Evolutionary conservation across 53 echinoderm and acorn worm genomes (phyloP).

Genomic region (Echinarachnius parma): DNA sequence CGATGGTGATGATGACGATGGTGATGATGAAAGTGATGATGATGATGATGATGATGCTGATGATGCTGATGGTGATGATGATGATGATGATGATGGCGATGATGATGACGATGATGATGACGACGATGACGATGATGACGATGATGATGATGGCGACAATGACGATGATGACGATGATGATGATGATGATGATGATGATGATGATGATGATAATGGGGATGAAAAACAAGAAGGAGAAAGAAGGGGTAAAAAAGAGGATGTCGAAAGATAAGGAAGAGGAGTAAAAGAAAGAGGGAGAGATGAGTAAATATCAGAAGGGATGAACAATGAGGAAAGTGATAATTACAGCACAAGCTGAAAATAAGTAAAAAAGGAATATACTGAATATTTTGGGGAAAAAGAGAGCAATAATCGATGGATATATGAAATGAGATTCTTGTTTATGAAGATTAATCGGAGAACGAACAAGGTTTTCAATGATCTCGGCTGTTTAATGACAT

Average conservation of each 20-base stretch:
- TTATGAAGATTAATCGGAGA: too few relatives aligned
- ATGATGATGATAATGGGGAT: slow-evolving; percentile 1
- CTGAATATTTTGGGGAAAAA: too few relatives aligned
- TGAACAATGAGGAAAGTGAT: neutral
- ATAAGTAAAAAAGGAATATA: neutral
- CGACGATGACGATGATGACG: neutral
- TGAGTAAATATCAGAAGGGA: neutral
- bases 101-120: neutral
- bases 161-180: slow-evolving; percentile 9
- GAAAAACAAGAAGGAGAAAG: neutral
- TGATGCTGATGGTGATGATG: slow-evolving; percentile 2
- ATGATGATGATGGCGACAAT: neutral
- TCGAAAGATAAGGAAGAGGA: neutral
- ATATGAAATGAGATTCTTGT: too few relatives aligned
- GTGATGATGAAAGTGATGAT: neutral
- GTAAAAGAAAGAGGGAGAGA: neutral
- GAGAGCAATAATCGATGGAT: too few relatives aligned
- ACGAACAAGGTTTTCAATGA: too few relatives aligned
- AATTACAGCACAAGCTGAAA: neutral
- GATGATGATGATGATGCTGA: slow-evolving; percentile 3
- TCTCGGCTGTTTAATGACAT: too few relatives aligned
- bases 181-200: slow-evolving; percentile 18
- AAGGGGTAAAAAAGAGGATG: neutral
- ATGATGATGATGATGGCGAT: neutral
- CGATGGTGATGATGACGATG: neutral